Evolutionary conservation across 2,888 invertebrate genomes (phyloP).

Genomic region (Mellilla xanthometata): DNA sequence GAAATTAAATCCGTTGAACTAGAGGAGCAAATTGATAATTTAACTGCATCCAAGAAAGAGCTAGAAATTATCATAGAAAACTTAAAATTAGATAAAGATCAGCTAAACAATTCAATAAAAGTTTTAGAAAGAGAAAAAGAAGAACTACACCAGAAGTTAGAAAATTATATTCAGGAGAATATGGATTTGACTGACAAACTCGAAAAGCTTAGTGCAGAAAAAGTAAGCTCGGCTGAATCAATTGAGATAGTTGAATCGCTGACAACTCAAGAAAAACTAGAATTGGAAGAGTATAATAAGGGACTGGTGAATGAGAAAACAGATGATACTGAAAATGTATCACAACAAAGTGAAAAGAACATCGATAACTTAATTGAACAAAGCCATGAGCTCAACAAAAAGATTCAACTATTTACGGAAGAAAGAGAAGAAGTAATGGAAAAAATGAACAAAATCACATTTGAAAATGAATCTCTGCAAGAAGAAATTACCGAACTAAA

Average conservation of each 20-base stretch:
- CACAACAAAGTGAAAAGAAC: constrained; percentile 73
- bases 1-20: constrained; percentile 90
- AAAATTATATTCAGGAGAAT: constrained; percentile 87
- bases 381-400: constrained; percentile 85
- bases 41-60: constrained; percentile 75
- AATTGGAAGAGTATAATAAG: constrained; percentile 86
- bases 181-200: constrained; percentile 88
- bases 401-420: constrained; percentile 86
- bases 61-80: constrained; percentile 74
- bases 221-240: constrained; percentile 89
- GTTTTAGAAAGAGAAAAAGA: constrained; percentile 83
- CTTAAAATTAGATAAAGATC: constrained; percentile 77
- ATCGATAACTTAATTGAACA: constrained; percentile 84
- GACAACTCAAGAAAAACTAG: constrained; percentile 87
- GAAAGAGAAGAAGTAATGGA: constrained; percentile 87
- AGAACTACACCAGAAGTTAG: constrained; percentile 83
- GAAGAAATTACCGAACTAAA: constrained; percentile 75
- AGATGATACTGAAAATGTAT: constrained; percentile 37
- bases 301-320: constrained; percentile 56
- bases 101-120: constrained; percentile 80
- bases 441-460: constrained; percentile 84
- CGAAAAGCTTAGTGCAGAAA: constrained; percentile 87
- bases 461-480: constrained; percentile 82
- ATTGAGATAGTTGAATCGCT: constrained; percentile 89
- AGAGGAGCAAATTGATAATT: constrained; percentile 88